Percentiles rank a stretch among this genome's conserved stretches.
Evolutionary conservation across 1,140 invertebrate genomes (phyloP).

Genomic region (Trichonephila clavata): DNA sequence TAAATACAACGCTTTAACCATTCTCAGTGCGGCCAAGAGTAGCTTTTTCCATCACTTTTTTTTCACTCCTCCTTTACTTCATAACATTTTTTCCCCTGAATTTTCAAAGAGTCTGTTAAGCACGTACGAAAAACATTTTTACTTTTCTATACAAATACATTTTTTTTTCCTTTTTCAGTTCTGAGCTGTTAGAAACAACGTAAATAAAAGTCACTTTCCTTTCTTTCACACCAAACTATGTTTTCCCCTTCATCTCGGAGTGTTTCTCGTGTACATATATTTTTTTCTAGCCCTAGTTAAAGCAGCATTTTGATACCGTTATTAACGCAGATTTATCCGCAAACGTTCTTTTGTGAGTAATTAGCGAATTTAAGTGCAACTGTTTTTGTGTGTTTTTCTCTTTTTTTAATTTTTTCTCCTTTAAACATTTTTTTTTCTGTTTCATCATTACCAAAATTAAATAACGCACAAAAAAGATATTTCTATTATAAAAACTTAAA

Average conservation of each 20-base stretch:
- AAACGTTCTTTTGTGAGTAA: slow-evolving; percentile 41
- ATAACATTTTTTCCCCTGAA: slow-evolving; percentile 7
- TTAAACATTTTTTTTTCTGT: background rate
- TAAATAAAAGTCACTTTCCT: slow-evolving; percentile 29
- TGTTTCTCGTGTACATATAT: background rate
- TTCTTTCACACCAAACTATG: slow-evolving; percentile 26
- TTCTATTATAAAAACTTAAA: background rate
- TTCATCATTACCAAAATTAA: background rate
- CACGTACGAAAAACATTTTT: slow-evolving; percentile 41
- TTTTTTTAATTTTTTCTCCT: background rate
- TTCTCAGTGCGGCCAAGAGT: background rate
- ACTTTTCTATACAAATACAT: slow-evolving; percentile 17
- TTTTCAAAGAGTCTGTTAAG: slow-evolving; percentile 35
- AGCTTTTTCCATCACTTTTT: background rate
- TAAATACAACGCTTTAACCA: slow-evolving; percentile 22
- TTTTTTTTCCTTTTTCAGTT: background rate
- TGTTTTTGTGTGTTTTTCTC: background rate
- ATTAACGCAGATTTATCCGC: slow-evolving; percentile 44
- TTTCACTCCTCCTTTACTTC: background rate
- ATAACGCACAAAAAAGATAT: background rate
- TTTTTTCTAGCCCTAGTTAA: slow-evolving; percentile 20
- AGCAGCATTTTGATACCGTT: background rate
- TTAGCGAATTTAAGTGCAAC: slow-evolving; percentile 27
- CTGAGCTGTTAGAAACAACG: slow-evolving; percentile 27
- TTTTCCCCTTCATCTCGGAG: slow-evolving; percentile 4